Evolutionary conservation across 2,888 invertebrate genomes (phyloP).

Genomic region (Cantharis lateralis): DNA sequence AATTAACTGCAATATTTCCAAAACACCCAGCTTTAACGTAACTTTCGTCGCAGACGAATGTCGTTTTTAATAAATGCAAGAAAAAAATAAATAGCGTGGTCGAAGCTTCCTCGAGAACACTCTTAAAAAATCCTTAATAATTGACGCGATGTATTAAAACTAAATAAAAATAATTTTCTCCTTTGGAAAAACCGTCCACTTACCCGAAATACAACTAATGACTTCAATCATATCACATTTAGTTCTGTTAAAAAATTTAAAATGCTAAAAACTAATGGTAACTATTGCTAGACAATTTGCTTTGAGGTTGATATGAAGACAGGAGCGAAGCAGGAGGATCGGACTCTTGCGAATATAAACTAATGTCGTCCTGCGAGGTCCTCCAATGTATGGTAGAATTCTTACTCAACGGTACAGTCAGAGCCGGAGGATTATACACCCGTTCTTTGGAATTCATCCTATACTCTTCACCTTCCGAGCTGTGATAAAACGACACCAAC

Average conservation of each 20-base stretch:
- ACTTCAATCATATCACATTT: constrained; percentile 44
- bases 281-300: constrained; percentile 30
- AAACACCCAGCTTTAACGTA: neutral
- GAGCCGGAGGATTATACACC: constrained; percentile 46
- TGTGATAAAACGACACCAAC: constrained; percentile 67
- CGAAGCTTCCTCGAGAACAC: neutral
- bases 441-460: constrained; percentile 41
- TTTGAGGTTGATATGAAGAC: constrained; percentile 39
- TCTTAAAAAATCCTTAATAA: neutral
- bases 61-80: neutral
- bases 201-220: constrained; percentile 34
- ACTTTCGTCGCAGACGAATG: neutral
- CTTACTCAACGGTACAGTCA: constrained; percentile 21
- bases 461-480: constrained; percentile 63
- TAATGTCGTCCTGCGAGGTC: constrained; percentile 45
- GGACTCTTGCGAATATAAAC: constrained; percentile 40
- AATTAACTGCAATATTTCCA: neutral
- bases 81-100: neutral
- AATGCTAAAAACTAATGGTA: constrained; percentile 16
- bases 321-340: constrained; percentile 39
- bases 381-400: constrained; percentile 40
- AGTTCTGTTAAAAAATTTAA: constrained; percentile 25
- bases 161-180: neutral
- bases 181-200: neutral
- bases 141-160: neutral